Evolutionary conservation across 1,140 invertebrate genomes (phyloP), one percentile per base, ranked within the genome.

Genomic region (Phortica variegata): DNA sequence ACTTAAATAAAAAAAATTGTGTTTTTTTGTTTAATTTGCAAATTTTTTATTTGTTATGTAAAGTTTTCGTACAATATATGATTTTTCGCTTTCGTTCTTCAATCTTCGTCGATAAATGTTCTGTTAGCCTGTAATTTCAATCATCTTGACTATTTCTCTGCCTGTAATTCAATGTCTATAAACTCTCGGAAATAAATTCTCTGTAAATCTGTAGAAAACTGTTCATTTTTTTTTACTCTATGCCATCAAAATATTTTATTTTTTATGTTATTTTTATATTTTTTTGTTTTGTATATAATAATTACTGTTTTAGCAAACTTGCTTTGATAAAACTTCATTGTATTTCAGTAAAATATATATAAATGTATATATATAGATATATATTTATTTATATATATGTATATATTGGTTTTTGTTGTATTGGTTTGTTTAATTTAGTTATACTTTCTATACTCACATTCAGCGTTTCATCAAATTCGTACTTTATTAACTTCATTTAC

Each of bases 381-480:
- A 43, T 43, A 29, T 17, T n/a, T n/a, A 61, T 65, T 45, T 49
- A 49, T 57, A 44, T 52, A 43, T 32, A 15, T 47, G 43, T 54
- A 49, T 59, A 18, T 42, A 34, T 29, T 31, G 17, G 36, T 33
- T 45, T 32, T 52, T 12, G 42, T 50, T 39, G 26, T 8, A 44
- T 48, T 9, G 34, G 41, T 16, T 47, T 16, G 15, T 49, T 45
- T 38, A 43, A 19, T 43, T 26, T 56, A 61, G 49, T 26, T 26
- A 26, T 63, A 63, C 60, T 59, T 47, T 59, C 62, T 66, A 66
- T 60, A 68, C 63, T 66, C 62, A 66, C 62, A 66, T 66, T 68
- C 60, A 66, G 62, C 62, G 62, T 66, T 66, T 57, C 63, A 68
- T 66, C 68, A 66, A 66, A 66, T 66, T 66, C 62, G 62, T 66